Conservation (phyloP, 2,888 invertebrate species). For the Tachina fera region DNA sequence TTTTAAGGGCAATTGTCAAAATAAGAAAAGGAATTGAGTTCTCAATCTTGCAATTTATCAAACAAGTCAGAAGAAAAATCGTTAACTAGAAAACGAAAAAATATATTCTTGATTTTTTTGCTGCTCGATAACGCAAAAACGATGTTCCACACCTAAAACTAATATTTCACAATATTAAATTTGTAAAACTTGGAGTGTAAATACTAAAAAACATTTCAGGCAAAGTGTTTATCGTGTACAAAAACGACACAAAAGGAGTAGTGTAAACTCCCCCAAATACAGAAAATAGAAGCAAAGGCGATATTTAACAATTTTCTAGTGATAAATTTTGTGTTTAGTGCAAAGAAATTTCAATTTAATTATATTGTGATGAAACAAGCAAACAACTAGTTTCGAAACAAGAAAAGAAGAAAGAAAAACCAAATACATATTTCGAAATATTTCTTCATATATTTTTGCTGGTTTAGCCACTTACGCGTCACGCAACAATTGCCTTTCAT, state of each 20-base stretch:
- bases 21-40: conserved; percentile 37
- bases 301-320: conserved; percentile 7
- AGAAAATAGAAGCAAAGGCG: conserved; percentile 47
- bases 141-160: conserved; percentile 53
- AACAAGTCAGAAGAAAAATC: conserved; percentile 64
- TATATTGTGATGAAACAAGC: conserved; percentile 40
- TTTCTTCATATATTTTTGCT: conserved; percentile 37
- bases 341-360: conserved; percentile 4
- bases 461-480: conserved; percentile 57
- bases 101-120: conserved; percentile 43
- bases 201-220: conserved; percentile 29
- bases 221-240: conserved; percentile 21
- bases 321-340: conserved; percentile 17
- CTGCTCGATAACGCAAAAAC: conserved; percentile 51
- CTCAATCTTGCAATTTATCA: conserved; percentile 62
- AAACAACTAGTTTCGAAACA: conserved; percentile 19
- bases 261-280: conserved; percentile 62
- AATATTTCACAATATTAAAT: conserved; percentile 48
- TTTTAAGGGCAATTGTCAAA: conserved; percentile 32
- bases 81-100: conserved; percentile 61
- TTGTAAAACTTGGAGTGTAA: conserved; percentile 18
- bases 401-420: conserved; percentile 2
- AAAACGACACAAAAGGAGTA: conserved; percentile 11
- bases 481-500: conserved; percentile 69
- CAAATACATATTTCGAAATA: conserved; percentile 15